These are phyloP conservation scores for Blastobasis adustella DNA, from an alignment of 2,888 invertebrate species.

Conservation along the genomic window DNA sequence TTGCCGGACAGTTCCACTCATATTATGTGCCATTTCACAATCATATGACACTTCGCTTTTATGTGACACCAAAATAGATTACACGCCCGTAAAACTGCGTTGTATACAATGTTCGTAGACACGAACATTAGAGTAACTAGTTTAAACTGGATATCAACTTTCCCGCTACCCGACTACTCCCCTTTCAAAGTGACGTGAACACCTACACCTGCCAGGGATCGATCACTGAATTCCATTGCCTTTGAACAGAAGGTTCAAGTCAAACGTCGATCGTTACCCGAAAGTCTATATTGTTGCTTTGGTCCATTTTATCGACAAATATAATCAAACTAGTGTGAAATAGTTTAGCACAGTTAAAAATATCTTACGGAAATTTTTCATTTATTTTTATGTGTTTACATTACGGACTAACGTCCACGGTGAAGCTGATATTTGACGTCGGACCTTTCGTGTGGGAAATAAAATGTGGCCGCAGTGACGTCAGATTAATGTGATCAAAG, in stretches of 20 bases:
- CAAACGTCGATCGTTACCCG: conserved; percentile 12
- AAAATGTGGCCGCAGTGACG: conserved; percentile 46
- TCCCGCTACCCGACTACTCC: neutral
- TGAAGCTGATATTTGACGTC: conserved; percentile 20
- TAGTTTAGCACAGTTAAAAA: conserved; percentile 2
- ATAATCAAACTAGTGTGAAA: neutral
- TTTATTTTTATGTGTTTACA: conserved; percentile 7
- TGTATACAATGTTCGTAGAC: conserved; percentile 2
- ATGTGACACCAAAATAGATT: conserved; percentile 7
- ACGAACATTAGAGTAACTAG: conserved; percentile 2
- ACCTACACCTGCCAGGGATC: conserved; percentile 12
- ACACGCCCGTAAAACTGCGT: conserved; percentile 2
- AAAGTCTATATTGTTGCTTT: conserved; percentile 11
- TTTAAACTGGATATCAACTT: conserved; percentile 13
- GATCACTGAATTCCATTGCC: conserved; percentile 15
- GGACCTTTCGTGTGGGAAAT: conserved; percentile 15
- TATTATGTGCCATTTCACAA: conserved; percentile 13
- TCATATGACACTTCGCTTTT: conserved; percentile 5
- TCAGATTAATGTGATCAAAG: conserved; percentile 68
- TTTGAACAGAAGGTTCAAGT: conserved; percentile 10
- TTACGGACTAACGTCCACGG: conserved; percentile 15
- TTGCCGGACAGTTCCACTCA: conserved; percentile 12
- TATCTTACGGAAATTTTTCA: conserved; percentile 5
- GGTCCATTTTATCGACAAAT: neutral
- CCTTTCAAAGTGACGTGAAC: conserved; percentile 5